Base-by-base conservation (phyloP, 2,113 vertebrate species). In the Carlito syrichta region DNA sequence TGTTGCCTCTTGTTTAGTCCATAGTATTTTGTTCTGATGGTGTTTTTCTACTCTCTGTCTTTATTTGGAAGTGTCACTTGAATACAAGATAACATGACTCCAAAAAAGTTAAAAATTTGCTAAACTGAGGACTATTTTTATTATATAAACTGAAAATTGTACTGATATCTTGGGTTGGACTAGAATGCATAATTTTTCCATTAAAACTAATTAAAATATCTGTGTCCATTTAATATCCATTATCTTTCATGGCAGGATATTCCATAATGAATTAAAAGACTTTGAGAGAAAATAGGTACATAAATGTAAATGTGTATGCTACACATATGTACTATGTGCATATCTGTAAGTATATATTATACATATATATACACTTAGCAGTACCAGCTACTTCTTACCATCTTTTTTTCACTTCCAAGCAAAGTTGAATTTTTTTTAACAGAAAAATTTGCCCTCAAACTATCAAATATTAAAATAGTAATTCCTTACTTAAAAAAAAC, bases 381-480 rank as follows among this genome's bases (percentile, higher is more conserved):
- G 2, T 58, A 56, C 5, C 32, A 78, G n/a, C n/a, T n/a, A n/a
- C 32, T 66, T 6, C 62, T 63, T 66, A 17, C 8, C 17, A 66
- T 82, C 32, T 68, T 87, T 84, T 78, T 78, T 32, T 89, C 32
- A 93, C 20, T 71, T 79, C 27, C 60, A 92, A 86, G 40, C 7
- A 95, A 79, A 14, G 12, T 89, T 71, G 14, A 92, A 76, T 60
- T 3, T 71, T 90, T 95, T 48, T 22, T 58, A 85, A 71, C 12
- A 90, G 56, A 68, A 94, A 81, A 54, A 38, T 23, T 81, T 86
- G 20, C 40, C 27, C 63, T 88, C 54, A 77, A 78, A 43, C 52
- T 84, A 71, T 92, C 40, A 93, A 69, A 79, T 93, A 81, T 68
- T 8, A 91, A 95, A 91, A 87, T 89, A 91, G 40, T 91, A 96